Evolutionary conservation across 2,888 invertebrate genomes (phyloP).

Genomic region (Phasia obesa): DNA sequence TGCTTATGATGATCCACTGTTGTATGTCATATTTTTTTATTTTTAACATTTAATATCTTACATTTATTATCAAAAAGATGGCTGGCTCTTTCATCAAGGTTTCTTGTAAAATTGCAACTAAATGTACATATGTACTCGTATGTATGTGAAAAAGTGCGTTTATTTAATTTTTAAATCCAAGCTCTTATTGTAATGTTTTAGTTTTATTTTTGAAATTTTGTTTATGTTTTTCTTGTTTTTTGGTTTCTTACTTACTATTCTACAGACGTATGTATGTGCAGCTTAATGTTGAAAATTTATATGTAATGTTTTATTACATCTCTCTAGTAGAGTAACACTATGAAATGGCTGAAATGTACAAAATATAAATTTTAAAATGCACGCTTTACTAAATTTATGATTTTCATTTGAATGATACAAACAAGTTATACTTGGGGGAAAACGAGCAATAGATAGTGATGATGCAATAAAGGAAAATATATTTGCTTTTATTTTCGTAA

Average conservation of each 20-base stretch:
- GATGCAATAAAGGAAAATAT: not conserved
- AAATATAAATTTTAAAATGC: constrained; percentile 79
- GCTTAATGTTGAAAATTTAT: constrained; percentile 16
- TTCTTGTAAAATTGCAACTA: not conserved
- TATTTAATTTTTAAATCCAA: not conserved
- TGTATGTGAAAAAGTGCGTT: not conserved
- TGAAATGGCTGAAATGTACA: constrained; percentile 52
- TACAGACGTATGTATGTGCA: constrained; percentile 15
- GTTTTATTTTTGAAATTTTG: not conserved
- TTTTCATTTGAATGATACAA: constrained; percentile 64
- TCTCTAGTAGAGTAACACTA: constrained; percentile 1
- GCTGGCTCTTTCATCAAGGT: not conserved
- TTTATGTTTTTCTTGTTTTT: not conserved
- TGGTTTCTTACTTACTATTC: not conserved
- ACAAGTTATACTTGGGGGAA: not conserved
- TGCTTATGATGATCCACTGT: constrained; percentile 12
- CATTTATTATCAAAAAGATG: not conserved
- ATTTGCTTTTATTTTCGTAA: not conserved
- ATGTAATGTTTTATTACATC: constrained; percentile 35
- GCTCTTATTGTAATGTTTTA: not conserved
- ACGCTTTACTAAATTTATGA: constrained; percentile 79
- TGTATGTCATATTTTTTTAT: constrained; percentile 33
- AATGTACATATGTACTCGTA: not conserved
- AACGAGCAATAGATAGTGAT: not conserved
- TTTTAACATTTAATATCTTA: constrained; percentile 7